A percentile compares a stretch with the other conserved stretches of the same genome.
phyloP scores from a whole-genome alignment of 2,113 vertebrate species.

The Dryoscopus gambensis region DNA sequence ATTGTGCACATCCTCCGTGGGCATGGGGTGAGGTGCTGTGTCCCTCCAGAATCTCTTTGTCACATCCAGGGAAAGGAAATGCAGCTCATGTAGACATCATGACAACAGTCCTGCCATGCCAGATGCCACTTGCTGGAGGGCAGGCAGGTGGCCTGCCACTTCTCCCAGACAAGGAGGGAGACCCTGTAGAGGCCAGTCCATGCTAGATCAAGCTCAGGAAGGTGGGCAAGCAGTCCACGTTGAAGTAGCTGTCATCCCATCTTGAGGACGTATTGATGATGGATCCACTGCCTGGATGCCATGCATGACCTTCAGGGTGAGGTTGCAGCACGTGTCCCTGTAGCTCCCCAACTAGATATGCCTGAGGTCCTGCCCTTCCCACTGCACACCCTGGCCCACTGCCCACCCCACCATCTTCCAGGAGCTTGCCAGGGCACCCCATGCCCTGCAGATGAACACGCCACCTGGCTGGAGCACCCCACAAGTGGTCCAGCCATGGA shows the following conservation, averaged over 20 bases:
- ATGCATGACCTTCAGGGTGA: not conserved
- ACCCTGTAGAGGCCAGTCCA: rapidly evolving
- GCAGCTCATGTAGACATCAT: not conserved
- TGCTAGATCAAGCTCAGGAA: not conserved
- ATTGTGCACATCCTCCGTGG: not conserved
- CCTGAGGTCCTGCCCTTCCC: not conserved
- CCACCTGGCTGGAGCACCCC: not conserved
- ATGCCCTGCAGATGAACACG: not conserved
- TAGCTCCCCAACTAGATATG: not conserved
- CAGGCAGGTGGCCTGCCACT: not conserved
- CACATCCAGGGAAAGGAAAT: not conserved
- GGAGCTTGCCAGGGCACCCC: not conserved
- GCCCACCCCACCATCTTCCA: not conserved
- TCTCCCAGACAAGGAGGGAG: not conserved
- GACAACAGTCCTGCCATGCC: not conserved
- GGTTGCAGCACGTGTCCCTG: not conserved
- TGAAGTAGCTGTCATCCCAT: not conserved
- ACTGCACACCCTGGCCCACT: not conserved
- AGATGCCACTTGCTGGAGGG: not conserved
- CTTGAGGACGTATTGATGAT: not conserved
- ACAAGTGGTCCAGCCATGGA: not conserved
- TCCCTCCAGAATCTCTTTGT: not conserved
- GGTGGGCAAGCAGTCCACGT: not conserved
- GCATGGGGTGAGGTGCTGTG: not conserved
- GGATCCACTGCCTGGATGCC: not conserved